Evolutionary conservation across 2,797 vertebrate species (phyloP).

Genomic region (Mus minutoides): DNA sequence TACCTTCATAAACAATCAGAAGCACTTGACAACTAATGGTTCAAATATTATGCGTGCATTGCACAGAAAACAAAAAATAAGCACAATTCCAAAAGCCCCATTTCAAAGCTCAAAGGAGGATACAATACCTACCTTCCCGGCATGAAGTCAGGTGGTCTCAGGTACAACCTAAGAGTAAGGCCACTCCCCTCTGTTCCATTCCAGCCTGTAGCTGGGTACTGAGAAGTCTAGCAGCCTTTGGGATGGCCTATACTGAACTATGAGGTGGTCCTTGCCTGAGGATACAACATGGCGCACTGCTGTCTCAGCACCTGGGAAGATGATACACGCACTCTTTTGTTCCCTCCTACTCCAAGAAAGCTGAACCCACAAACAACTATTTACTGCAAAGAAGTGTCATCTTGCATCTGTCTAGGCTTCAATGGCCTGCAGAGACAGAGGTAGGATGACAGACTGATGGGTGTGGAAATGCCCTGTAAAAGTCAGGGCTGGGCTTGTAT

Average conservation of each 20-base stretch:
- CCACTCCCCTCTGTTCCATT: neutral
- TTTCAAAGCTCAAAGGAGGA: neutral
- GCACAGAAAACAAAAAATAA: slow-evolving; percentile 4
- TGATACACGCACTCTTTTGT: neutral
- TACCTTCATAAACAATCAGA: neutral
- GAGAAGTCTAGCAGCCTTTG: neutral
- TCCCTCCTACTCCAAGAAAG: slow-evolving; percentile 17
- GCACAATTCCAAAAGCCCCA: neutral
- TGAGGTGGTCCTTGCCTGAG: slow-evolving; percentile 15
- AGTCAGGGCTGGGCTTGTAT: neutral
- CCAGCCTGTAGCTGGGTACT: neutral
- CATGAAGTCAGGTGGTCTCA: neutral
- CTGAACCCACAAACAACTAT: neutral
- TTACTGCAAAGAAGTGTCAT: neutral
- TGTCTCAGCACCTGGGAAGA: neutral
- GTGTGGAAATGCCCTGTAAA: neutral
- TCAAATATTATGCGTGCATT: neutral
- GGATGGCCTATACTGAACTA: slow-evolving; percentile 8
- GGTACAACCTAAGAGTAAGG: neutral
- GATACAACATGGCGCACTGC: neutral
- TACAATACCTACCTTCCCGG: neutral
- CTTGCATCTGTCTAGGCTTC: slow-evolving; percentile 14
- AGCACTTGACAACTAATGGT: neutral
- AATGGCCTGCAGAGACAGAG: slow-evolving; percentile 7
- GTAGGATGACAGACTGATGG: neutral